Evolutionary conservation across 64 coral and sea anemone species (phyloP).

Genomic region (Pocillopora damicornis): DNA sequence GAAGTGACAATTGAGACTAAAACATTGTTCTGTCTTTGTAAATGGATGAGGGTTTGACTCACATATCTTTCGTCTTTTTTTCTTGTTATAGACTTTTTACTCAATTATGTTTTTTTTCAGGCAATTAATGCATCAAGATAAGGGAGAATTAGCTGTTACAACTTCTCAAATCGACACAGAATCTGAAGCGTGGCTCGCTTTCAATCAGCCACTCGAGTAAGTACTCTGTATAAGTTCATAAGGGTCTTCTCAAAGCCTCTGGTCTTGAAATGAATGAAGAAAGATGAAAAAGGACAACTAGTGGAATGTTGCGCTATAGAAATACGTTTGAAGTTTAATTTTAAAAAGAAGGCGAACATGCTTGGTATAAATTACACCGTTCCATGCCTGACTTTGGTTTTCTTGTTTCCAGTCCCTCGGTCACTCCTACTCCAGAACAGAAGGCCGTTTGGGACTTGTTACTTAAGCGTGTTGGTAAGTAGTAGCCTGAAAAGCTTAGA

Average conservation of each 20-base stretch:
- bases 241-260: too few relatives aligned
- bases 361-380: too few relatives aligned
- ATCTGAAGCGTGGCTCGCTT: constrained; percentile 83
- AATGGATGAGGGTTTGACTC: too few relatives aligned
- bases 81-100: background rate
- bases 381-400: background rate
- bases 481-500: too few relatives aligned
- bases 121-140: constrained; percentile 69
- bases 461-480: constrained; percentile 59
- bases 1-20: too few relatives aligned
- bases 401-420: constrained; percentile 37
- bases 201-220: constrained; percentile 69
- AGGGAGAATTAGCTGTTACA: constrained; percentile 65
- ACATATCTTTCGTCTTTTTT: too few relatives aligned
- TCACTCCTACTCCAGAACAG: constrained; percentile 63
- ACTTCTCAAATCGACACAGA: constrained; percentile 76
- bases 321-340: too few relatives aligned
- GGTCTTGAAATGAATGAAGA: background rate
- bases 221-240: background rate
- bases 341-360: too few relatives aligned
- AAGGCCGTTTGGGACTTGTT: constrained; percentile 76
- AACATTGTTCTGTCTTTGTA: too few relatives aligned
- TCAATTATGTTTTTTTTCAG: constrained; percentile 5
- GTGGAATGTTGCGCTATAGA: too few relatives aligned
- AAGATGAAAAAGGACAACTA: too few relatives aligned